Evolutionary conservation across 2,888 invertebrate species (phyloP).

Genomic region (Cheilosia vulpina): DNA sequence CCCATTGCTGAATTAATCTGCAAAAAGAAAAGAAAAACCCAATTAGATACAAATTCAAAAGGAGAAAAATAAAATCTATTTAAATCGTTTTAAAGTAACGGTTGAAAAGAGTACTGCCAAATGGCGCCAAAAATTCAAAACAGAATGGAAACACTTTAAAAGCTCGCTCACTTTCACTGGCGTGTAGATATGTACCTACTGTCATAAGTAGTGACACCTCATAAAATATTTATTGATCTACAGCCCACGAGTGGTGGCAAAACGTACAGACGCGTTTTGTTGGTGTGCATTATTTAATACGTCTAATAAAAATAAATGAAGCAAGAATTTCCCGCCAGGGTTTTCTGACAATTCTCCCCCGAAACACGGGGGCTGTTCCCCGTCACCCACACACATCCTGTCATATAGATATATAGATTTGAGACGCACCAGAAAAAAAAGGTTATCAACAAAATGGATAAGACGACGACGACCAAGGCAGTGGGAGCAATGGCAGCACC

Average conservation of each 20-base stretch:
- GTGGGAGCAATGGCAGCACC: slow-evolving; percentile 59
- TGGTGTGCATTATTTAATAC: slow-evolving; percentile 56
- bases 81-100: slow-evolving; percentile 28
- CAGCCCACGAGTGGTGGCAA: slow-evolving; percentile 40
- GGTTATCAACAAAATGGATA: slow-evolving; percentile 74
- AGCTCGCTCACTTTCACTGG: slow-evolving; percentile 55
- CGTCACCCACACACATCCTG: slow-evolving; percentile 22
- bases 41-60: slow-evolving; percentile 18
- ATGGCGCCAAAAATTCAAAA: slow-evolving; percentile 27
- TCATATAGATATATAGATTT: slow-evolving; percentile 50
- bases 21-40: slow-evolving; percentile 66
- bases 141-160: slow-evolving; percentile 32
- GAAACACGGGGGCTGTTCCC: slow-evolving; percentile 13
- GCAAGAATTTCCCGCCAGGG: slow-evolving; percentile 67
- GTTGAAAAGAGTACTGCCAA: slow-evolving; percentile 63
- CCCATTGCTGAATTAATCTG: slow-evolving; percentile 88
- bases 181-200: slow-evolving; percentile 15
- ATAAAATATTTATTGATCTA: slow-evolving; percentile 67
- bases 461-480: slow-evolving; percentile 51
- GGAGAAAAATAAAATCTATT: not conserved
- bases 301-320: slow-evolving; percentile 71
- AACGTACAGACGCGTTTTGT: slow-evolving; percentile 26
- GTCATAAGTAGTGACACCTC: slow-evolving; percentile 64
- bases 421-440: slow-evolving; percentile 51
- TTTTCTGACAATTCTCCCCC: slow-evolving; percentile 60